Evolutionary conservation across 2,888 invertebrate genomes (phyloP).

Genomic region (Blera fallax): DNA sequence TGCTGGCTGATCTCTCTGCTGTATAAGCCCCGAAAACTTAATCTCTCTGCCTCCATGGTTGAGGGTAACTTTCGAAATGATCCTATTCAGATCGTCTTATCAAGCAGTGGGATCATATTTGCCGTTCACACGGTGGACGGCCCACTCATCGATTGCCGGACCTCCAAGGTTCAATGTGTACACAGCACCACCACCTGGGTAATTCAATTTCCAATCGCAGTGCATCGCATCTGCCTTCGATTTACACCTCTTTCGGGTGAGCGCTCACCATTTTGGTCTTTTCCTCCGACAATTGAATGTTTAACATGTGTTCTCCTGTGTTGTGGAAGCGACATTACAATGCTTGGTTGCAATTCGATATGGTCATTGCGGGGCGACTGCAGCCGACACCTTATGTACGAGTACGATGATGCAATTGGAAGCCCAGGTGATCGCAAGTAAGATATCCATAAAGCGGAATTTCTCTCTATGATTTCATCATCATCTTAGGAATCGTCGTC

Average conservation of each 20-base stretch:
- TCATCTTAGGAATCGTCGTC: conserved; percentile 53
- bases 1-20: background rate
- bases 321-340: conserved; percentile 60
- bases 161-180: conserved; percentile 57
- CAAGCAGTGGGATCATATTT: conserved; percentile 18
- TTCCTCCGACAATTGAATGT: conserved; percentile 61
- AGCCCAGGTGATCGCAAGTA: conserved; percentile 65
- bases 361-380: conserved; percentile 53
- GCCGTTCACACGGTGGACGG: conserved; percentile 54
- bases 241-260: conserved; percentile 60
- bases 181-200: conserved; percentile 25
- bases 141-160: conserved; percentile 53
- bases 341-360: conserved; percentile 64
- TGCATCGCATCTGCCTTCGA: conserved; percentile 63
- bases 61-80: conserved; percentile 4
- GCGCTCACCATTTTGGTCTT: conserved; percentile 40
- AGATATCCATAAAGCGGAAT: conserved; percentile 61
- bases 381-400: conserved; percentile 60
- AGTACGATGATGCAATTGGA: conserved; percentile 61
- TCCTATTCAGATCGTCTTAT: conserved; percentile 41
- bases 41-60: background rate
- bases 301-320: conserved; percentile 59
- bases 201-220: conserved; percentile 54
- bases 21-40: background rate
- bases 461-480: conserved; percentile 57